Conservation (phyloP, 1,140 invertebrate genomes). For the Cyphomyrmex costatus region DNA sequence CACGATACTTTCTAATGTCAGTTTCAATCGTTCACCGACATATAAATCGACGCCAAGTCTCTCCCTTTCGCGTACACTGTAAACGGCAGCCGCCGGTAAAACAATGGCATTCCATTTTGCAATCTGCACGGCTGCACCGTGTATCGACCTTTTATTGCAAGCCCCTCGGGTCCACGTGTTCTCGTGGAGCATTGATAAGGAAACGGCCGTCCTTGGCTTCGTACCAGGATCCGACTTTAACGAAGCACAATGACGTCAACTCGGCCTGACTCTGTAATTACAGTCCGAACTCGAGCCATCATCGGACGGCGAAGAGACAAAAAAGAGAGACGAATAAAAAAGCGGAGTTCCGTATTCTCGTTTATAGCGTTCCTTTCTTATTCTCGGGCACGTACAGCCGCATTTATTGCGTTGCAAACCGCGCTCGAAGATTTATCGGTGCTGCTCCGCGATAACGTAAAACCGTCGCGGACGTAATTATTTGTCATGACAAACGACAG, state of each 20-base stretch:
- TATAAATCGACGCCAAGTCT: conserved; percentile 29
- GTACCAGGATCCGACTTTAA: conserved; percentile 57
- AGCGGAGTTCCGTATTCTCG: conserved; percentile 49
- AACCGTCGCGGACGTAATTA: conserved; percentile 37
- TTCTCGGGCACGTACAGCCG: conserved; percentile 22
- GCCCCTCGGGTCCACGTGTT: background rate
- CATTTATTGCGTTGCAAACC: conserved; percentile 52
- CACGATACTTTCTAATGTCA: conserved; percentile 44
- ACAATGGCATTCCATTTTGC: conserved; percentile 58
- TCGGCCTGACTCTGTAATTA: conserved; percentile 51
- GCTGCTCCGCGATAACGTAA: conserved; percentile 4
- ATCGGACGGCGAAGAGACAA: background rate
- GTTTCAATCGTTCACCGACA: background rate
- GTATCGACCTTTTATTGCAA: conserved; percentile 32
- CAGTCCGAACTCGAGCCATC: conserved; percentile 45
- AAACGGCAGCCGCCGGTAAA: background rate
- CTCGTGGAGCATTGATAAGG: conserved; percentile 50
- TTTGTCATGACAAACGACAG: conserved; percentile 48
- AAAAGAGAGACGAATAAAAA: conserved; percentile 29
- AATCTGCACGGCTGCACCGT: background rate
- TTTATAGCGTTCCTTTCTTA: conserved; percentile 45
- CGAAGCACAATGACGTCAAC: conserved; percentile 56
- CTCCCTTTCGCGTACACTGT: conserved; percentile 43
- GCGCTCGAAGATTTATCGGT: conserved; percentile 51
- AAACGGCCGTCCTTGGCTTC: conserved; percentile 54